Conservation (phyloP, 2,888 invertebrate genomes). For the Lasioglossum calceatum region DNA sequence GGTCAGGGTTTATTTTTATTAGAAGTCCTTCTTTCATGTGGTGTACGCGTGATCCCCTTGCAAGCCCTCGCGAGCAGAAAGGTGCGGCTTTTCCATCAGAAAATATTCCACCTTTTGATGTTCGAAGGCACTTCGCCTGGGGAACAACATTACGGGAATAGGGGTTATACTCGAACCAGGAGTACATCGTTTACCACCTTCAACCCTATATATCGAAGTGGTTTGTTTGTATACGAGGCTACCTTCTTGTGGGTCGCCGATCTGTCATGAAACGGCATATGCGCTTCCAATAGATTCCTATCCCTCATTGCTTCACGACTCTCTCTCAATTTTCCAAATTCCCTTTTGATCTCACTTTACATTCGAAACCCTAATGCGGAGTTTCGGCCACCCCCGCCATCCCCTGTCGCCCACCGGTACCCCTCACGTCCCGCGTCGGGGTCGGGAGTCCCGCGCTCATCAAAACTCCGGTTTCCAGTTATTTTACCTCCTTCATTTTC, state of each 20-base stretch:
- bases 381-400: not conserved
- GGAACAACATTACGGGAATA: constrained; percentile 71
- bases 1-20: constrained; percentile 74
- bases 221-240: constrained; percentile 37
- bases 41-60: constrained; percentile 60
- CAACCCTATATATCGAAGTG: constrained; percentile 55
- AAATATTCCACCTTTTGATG: constrained; percentile 77
- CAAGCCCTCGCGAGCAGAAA: constrained; percentile 44
- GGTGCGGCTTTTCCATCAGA: constrained; percentile 71
- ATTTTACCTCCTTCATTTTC: not conserved
- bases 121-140: constrained; percentile 73
- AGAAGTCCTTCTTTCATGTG: constrained; percentile 72
- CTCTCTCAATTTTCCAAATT: constrained; percentile 49
- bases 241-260: constrained; percentile 33
- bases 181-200: constrained; percentile 69
- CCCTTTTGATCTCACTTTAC: not conserved
- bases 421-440: not conserved
- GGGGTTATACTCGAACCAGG: constrained; percentile 49
- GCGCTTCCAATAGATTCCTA: constrained; percentile 23
- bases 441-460: not conserved
- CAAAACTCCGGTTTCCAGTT: not conserved
- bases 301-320: constrained; percentile 16
- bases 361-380: not conserved
- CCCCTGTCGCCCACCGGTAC: no score
- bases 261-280: constrained; percentile 43